Conservation (phyloP, 2,797 vertebrate genomes). For the Toxotes lorentzi region DNA sequence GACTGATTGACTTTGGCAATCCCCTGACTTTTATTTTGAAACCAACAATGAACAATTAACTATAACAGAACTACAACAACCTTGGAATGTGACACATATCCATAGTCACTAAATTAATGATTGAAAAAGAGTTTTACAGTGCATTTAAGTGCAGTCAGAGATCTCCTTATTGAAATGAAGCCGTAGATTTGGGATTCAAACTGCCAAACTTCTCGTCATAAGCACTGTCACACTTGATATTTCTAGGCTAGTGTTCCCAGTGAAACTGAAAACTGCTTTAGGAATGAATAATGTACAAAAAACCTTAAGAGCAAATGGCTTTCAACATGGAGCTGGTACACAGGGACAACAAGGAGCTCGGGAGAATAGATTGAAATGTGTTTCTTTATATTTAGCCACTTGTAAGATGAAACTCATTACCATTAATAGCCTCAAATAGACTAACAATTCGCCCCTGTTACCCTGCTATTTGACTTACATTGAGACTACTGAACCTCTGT, state of each 20-base stretch:
- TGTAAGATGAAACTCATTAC: conserved; percentile 53
- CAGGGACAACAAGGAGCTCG: background rate
- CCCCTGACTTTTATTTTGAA: background rate
- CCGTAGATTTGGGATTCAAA: conserved; percentile 33
- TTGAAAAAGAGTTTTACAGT: background rate
- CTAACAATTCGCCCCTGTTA: conserved; percentile 48
- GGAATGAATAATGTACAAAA: conserved; percentile 32
- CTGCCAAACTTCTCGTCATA: conserved; percentile 20
- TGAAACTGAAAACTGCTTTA: conserved; percentile 23
- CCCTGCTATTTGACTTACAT: conserved; percentile 46
- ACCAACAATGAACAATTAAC: background rate
- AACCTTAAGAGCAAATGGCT: conserved; percentile 20
- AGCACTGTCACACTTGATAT: conserved; percentile 12
- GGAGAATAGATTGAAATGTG: conserved; percentile 18
- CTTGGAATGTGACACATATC: conserved; percentile 15
- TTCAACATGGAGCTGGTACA: background rate
- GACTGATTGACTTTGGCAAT: background rate
- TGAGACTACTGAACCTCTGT: conserved; percentile 56
- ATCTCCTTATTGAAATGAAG: conserved; percentile 33
- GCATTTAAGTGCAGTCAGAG: conserved; percentile 22
- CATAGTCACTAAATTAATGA: conserved; percentile 24
- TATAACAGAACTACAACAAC: background rate
- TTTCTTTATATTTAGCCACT: conserved; percentile 39
- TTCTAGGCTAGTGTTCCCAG: conserved; percentile 7
- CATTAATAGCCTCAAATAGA: conserved; percentile 57